Conservation (phyloP, 2,113 vertebrate genomes). For the Sylvia atricapilla region DNA sequence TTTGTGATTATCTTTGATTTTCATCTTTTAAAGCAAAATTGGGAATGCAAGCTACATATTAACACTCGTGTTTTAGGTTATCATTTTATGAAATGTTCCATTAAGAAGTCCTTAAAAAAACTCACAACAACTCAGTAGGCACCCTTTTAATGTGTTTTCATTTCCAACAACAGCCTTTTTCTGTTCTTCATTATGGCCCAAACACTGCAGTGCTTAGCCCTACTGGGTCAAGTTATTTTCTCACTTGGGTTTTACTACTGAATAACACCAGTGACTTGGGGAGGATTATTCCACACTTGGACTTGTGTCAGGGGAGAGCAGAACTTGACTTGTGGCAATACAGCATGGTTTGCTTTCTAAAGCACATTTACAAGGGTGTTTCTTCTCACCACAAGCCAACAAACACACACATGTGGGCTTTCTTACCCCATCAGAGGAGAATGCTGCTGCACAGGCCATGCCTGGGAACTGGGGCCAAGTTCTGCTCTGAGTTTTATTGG, state of each 20-base stretch:
- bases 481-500: neutral
- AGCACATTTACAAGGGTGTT: slow-evolving; percentile 33
- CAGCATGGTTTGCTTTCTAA: slow-evolving; percentile 34
- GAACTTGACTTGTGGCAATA: slow-evolving; percentile 37
- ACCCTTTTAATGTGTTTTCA: slow-evolving; percentile 55
- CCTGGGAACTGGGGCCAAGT: neutral
- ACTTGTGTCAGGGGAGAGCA: slow-evolving; percentile 30
- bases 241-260: slow-evolving; percentile 54
- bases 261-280: slow-evolving; percentile 21
- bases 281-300: slow-evolving; percentile 42
- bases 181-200: slow-evolving; percentile 38
- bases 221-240: slow-evolving; percentile 59
- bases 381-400: slow-evolving; percentile 24
- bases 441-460: neutral
- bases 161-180: slow-evolving; percentile 49
- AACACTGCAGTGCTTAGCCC: slow-evolving; percentile 28
- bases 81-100: slow-evolving; percentile 37
- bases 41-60: neutral
- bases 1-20: slow-evolving; percentile 52
- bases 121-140: slow-evolving; percentile 26
- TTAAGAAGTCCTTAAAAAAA: slow-evolving; percentile 51
- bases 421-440: neutral
- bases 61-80: slow-evolving; percentile 28
- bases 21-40: slow-evolving; percentile 38
- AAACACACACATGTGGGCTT: neutral